A percentile compares a stretch with the other conserved stretches of the same genome.
phyloP scores from a whole-genome alignment of 64 coral and sea anemone genomes.

The Montipora sp. region DNA sequence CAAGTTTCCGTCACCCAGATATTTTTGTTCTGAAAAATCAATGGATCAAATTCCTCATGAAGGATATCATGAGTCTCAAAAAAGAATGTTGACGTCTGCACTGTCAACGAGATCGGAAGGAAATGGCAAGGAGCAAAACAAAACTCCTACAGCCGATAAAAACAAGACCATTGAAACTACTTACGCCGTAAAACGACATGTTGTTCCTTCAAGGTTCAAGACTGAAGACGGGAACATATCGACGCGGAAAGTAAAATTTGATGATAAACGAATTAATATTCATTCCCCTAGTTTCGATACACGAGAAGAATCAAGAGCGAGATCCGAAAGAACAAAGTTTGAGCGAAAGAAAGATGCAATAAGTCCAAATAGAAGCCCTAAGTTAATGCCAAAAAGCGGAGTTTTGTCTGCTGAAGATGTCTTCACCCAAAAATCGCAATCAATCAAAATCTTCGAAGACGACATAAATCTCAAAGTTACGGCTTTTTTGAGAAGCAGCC shows the following conservation, averaged over 20 bases:
- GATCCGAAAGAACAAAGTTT: not conserved
- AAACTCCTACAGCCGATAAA: not conserved
- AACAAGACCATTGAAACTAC: not conserved
- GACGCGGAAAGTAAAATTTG: not conserved
- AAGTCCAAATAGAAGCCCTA: not conserved
- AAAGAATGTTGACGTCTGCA: not conserved
- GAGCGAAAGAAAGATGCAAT: not conserved
- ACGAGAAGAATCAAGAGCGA: not conserved
- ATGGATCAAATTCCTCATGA: conserved; percentile 10
- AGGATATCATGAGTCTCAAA: conserved; percentile 4
- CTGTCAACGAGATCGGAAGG: not conserved
- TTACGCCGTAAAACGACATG: not conserved
- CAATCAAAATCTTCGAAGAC: not conserved
- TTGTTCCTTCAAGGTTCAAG: not conserved
- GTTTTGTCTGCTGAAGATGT: not conserved
- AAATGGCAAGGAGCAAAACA: not conserved
- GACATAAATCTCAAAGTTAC: not conserved
- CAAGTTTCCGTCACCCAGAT: not conserved
- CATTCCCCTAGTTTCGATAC: not conserved
- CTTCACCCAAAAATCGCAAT: too few relatives aligned
- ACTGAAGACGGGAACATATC: not conserved
- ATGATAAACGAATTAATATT: not conserved
- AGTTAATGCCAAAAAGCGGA: not conserved
- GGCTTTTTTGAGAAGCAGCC: conserved; percentile 16
- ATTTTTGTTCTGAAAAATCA: not conserved